Evolutionary conservation across 2,888 invertebrate species (phyloP).

Genomic region (Amorpha juglandis): DNA sequence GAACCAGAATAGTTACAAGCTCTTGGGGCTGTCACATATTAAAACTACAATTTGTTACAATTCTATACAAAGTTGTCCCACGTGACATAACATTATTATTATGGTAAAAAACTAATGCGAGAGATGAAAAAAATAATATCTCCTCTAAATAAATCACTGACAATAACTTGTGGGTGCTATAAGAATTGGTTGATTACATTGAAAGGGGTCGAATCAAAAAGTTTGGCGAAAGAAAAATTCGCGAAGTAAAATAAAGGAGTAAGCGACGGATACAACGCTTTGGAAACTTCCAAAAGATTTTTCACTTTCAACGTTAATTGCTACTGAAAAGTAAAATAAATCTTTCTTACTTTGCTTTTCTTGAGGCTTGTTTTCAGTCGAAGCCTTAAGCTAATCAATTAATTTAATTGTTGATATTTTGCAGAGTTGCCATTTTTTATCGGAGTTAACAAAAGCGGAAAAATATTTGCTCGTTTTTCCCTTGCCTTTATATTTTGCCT

Average conservation of each 20-base stretch:
- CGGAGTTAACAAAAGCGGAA: conserved; percentile 40
- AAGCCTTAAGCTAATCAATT: conserved; percentile 75
- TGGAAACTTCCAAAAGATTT: conserved; percentile 76
- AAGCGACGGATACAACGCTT: conserved; percentile 63
- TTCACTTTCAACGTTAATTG: conserved; percentile 83
- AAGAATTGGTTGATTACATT: conserved; percentile 74
- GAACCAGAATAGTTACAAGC: too few species aligned
- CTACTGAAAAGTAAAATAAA: conserved; percentile 79
- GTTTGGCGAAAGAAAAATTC: conserved; percentile 78
- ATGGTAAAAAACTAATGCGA: not conserved
- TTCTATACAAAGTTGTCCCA: too few species aligned
- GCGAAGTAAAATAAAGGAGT: conserved; percentile 77
- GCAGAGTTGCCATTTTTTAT: conserved; percentile 31
- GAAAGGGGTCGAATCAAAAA: conserved; percentile 80
- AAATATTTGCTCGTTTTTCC: conserved; percentile 34
- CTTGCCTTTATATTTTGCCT: conserved; percentile 32
- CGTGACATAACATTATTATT: not conserved
- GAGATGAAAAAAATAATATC: conserved; percentile 15
- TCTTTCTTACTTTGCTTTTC: conserved; percentile 73
- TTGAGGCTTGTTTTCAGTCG: conserved; percentile 65
- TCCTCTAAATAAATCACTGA: conserved; percentile 42
- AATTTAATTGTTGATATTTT: conserved; percentile 72
- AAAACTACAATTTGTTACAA: too few species aligned
- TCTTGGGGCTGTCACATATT: too few species aligned
- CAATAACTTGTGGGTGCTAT: conserved; percentile 51